Evolutionary conservation across 64 coral and sea anemone species (phyloP).

Genomic region (Platygyra sinensis): DNA sequence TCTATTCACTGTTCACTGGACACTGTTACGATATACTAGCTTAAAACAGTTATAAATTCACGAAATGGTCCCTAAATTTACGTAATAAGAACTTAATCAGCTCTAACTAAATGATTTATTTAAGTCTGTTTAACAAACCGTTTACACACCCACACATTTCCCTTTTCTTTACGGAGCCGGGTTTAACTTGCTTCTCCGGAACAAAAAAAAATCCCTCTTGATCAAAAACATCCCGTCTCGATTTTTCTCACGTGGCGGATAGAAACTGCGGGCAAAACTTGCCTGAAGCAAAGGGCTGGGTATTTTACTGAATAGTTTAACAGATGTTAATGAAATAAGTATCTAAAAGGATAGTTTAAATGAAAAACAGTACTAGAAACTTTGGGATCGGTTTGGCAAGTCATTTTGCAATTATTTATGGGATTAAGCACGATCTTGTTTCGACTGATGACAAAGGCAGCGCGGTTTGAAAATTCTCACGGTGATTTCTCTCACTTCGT

Average conservation of each 20-base stretch:
- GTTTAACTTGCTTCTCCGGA: background rate
- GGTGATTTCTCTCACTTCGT: background rate
- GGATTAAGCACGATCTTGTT: conserved; percentile 3
- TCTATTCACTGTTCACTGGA: too few species aligned
- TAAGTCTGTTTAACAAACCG: background rate
- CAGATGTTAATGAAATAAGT: background rate
- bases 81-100: too few species aligned
- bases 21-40: too few species aligned
- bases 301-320: background rate
- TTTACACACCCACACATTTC: background rate
- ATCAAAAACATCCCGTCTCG: background rate
- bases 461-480: background rate
- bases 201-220: background rate
- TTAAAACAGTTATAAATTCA: too few species aligned
- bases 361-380: background rate
- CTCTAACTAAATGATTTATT: background rate
- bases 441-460: background rate
- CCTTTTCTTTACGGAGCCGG: background rate
- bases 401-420: background rate
- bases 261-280: background rate
- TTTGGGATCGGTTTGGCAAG: background rate
- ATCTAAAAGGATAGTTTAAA: background rate
- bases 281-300: background rate
- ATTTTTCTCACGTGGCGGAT: background rate
- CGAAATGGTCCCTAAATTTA: too few species aligned